Evolutionary conservation across 1,140 invertebrate species (phyloP).

Genomic region (Pararge aegeria): DNA sequence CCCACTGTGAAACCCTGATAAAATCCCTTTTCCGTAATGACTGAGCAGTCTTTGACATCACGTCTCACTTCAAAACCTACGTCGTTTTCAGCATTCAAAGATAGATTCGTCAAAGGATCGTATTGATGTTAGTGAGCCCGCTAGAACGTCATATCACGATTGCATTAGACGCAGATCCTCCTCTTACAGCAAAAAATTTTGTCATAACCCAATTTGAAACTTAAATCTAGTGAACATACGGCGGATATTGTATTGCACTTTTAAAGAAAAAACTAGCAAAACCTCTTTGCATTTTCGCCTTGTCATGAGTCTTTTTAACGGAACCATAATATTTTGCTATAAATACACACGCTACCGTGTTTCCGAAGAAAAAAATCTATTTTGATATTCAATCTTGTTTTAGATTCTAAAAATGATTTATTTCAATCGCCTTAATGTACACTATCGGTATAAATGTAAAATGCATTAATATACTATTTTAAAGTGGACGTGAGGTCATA

Average conservation of each 20-base stretch:
- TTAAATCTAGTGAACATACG: neutral
- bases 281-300: neutral
- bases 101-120: constrained; percentile 30
- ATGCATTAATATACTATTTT: too few relatives aligned
- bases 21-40: neutral
- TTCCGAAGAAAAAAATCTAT: neutral
- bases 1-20: too few relatives aligned
- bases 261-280: constrained; percentile 1
- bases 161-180: constrained; percentile 20
- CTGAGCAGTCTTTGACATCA: neutral
- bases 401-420: too few relatives aligned
- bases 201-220: constrained; percentile 6
- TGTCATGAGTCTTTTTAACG: neutral
- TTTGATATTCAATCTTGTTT: neutral
- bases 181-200: constrained; percentile 7
- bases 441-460: too few relatives aligned
- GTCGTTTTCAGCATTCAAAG: constrained; percentile 24
- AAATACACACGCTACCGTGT: neutral
- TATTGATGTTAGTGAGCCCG: constrained; percentile 28
- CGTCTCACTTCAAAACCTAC: constrained; percentile 2
- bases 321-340: neutral
- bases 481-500: too few relatives aligned
- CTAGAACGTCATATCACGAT: constrained; percentile 16
- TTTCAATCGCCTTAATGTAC: too few relatives aligned
- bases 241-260: neutral